A percentile compares a stretch with the other conserved stretches of the same genome.
These are phyloP conservation scores for Gasteruption jaculator DNA, from an alignment of 2,888 invertebrate genomes.

Conservation along the genomic window DNA sequence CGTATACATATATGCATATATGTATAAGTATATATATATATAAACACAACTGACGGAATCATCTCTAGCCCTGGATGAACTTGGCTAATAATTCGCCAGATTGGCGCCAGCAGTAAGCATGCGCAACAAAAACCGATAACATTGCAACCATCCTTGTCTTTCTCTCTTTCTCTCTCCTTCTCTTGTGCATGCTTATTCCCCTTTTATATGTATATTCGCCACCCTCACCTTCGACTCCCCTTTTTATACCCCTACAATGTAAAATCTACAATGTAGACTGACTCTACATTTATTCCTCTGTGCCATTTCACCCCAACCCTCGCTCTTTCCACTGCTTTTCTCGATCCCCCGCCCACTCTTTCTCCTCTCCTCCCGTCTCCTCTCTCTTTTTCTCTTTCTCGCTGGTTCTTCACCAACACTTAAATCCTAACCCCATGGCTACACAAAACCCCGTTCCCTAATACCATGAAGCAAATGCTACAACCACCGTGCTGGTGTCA, in stretches of 20 bases:
- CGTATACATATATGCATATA: background rate
- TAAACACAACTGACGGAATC: conserved; percentile 12
- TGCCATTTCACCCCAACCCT: too few species aligned
- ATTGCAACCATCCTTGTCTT: conserved; percentile 21
- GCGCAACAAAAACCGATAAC: conserved; percentile 50
- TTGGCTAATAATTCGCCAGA: conserved; percentile 49
- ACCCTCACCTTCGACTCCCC: too few species aligned
- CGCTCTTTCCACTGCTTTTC: too few species aligned
- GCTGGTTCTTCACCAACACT: background rate
- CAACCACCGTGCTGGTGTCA: too few species aligned
- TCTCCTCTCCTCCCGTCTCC: background rate
- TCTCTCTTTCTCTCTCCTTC: background rate
- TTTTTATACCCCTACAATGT: too few species aligned
- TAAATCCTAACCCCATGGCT: too few species aligned
- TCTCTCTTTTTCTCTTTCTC: background rate
- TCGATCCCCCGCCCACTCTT: background rate
- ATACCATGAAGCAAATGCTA: too few species aligned
- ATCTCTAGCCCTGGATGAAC: conserved; percentile 36
- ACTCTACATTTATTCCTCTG: too few species aligned
- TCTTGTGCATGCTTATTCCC: background rate
- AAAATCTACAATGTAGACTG: too few species aligned
- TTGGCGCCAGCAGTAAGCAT: conserved; percentile 44
- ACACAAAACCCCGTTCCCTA: too few species aligned
- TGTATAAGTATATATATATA: conserved; percentile 1
- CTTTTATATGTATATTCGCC: too few species aligned